Percentiles rank a stretch among this genome's conserved stretches.
Conservation (phyloP, 2,888 invertebrate genomes). For the Amblyteles armatorius region DNA sequence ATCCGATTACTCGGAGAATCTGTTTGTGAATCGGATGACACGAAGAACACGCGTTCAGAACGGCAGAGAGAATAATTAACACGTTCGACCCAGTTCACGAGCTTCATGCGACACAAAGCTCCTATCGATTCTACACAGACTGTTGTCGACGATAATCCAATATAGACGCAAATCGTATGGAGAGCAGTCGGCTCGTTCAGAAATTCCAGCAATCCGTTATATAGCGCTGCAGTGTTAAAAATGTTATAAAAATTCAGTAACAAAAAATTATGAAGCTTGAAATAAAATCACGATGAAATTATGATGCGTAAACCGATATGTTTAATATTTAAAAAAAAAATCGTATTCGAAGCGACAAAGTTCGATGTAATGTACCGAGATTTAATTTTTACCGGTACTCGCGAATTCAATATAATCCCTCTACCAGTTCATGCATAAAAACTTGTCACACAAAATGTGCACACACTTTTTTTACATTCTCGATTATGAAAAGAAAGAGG, state of each 20-base stretch:
- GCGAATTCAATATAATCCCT: background rate
- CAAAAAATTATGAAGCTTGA: background rate
- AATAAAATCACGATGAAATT: background rate
- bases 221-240: background rate
- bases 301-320: background rate
- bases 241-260: background rate
- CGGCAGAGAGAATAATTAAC: conserved; percentile 42
- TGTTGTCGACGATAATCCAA: background rate
- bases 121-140: background rate
- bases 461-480: background rate
- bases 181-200: background rate
- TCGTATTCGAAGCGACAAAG: background rate
- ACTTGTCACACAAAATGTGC: background rate
- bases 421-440: background rate
- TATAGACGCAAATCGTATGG: background rate
- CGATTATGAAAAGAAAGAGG: background rate
- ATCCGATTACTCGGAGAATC: conserved; percentile 30
- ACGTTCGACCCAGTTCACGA: conserved; percentile 34
- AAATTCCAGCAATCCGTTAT: background rate
- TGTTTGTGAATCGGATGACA: conserved; percentile 22
- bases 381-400: background rate
- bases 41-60: background rate
- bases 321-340: background rate
- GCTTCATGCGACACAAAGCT: background rate
- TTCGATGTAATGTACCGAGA: background rate